These are phyloP conservation scores for Drosophila parthenogenetica DNA, from an alignment of 2,888 invertebrate species.

Conservation along the genomic window DNA sequence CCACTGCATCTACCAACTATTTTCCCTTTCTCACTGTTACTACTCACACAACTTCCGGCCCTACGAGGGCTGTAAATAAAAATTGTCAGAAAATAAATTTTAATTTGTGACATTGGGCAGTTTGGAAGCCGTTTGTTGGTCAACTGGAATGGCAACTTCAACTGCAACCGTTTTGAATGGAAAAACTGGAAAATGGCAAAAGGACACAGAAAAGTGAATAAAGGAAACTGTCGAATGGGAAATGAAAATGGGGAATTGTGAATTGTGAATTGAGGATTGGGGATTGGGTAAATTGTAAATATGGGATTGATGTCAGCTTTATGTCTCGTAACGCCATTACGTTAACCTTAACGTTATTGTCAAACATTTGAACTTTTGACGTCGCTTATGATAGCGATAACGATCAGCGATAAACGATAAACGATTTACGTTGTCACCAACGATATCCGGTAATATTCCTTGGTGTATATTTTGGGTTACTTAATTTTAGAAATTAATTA, in stretches of 20 bases:
- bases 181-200: slow-evolving; percentile 2
- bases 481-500: background rate
- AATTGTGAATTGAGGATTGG: slow-evolving; percentile 5
- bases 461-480: no score
- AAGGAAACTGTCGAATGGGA: background rate
- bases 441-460: background rate
- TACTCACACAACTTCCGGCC: background rate
- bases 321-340: slow-evolving; percentile 17
- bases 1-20: background rate
- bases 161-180: slow-evolving; percentile 18
- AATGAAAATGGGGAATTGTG: slow-evolving; percentile 12
- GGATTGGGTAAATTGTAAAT: slow-evolving; percentile 18
- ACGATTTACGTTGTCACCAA: background rate
- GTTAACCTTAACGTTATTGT: slow-evolving; percentile 43
- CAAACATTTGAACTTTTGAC: background rate
- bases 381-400: slow-evolving; percentile 8
- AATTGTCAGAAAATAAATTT: slow-evolving; percentile 67
- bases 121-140: slow-evolving; percentile 20
- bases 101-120: slow-evolving; percentile 62
- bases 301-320: slow-evolving; percentile 40
- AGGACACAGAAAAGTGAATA: background rate
- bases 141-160: slow-evolving; percentile 8
- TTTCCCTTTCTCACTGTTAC: no score
- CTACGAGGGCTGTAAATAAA: slow-evolving; percentile 58
- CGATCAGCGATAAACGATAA: background rate